Conservation (phyloP, 2,888 invertebrate genomes). For the Ecdyonurus torrentis region DNA sequence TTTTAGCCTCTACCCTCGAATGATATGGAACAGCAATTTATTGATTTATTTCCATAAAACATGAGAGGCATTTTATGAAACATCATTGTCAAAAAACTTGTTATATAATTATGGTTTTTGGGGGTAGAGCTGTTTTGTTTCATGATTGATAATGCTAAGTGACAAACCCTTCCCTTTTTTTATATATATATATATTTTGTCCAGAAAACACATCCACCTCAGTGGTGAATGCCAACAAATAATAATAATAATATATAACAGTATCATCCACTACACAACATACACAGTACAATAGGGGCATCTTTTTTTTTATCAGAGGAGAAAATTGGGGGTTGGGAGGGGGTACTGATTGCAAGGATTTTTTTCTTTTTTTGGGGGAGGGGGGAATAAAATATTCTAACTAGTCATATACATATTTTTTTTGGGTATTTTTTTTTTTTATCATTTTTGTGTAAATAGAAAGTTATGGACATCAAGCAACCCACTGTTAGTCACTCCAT, state of each 20-base stretch:
- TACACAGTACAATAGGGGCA: not conserved
- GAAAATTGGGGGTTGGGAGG: not conserved
- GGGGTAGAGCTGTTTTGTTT: not conserved
- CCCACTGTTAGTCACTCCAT: not conserved
- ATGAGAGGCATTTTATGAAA: not conserved
- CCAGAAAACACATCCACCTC: not conserved
- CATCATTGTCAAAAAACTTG: not conserved
- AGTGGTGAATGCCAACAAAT: not conserved
- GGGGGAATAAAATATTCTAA: not conserved
- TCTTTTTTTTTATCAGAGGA: too few species aligned
- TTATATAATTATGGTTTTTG: not conserved
- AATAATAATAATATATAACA: not conserved
- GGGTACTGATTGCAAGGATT: not conserved
- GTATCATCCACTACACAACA: not conserved
- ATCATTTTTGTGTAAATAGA: not conserved
- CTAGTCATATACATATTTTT: not conserved
- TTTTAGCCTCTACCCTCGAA: not conserved
- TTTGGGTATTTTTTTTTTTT: not conserved
- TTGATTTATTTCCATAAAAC: not conserved
- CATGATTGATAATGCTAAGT: not conserved
- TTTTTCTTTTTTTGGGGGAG: too few species aligned
- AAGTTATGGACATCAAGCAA: slow-evolving; percentile 1
- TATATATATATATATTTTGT: too few species aligned
- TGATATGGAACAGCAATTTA: not conserved
- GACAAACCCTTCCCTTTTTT: not conserved